phyloP scores from a whole-genome alignment of 2,113 vertebrate species.

The Ia io region DNA sequence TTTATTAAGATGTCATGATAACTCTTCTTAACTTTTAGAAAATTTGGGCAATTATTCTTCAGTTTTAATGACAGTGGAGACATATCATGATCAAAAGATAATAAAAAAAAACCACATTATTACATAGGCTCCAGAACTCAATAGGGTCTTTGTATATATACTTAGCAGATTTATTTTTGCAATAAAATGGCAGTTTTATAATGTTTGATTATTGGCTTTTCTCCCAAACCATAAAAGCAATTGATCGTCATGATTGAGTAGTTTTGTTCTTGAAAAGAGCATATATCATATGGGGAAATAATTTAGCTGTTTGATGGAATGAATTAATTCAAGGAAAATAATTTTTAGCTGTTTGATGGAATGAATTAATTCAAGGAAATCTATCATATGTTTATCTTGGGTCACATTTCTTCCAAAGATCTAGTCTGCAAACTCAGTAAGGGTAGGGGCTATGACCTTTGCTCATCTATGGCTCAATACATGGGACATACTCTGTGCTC shows the following conservation, averaged over 20 bases:
- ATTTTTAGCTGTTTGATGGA: neutral
- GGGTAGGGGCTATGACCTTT: neutral
- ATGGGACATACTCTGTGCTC: neutral
- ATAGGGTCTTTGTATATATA: neutral
- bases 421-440: neutral
- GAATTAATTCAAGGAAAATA: neutral
- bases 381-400: neutral
- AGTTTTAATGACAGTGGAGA: neutral
- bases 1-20: conserved; percentile 35
- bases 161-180: neutral
- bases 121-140: neutral
- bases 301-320: neutral
- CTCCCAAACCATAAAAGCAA: neutral
- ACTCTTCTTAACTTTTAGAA: neutral
- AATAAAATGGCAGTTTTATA: neutral
- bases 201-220: neutral
- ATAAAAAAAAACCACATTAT: neutral
- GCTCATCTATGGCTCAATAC: neutral
- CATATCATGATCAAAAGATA: neutral
- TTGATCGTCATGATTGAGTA: neutral
- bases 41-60: conserved; percentile 8
- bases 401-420: neutral
- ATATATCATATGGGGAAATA: neutral
- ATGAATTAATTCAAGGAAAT: neutral
- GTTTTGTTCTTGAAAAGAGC: neutral